These are phyloP conservation scores for Microtus richardsoni DNA, from an alignment of 2,113 vertebrate genomes.

Conservation along the genomic window DNA sequence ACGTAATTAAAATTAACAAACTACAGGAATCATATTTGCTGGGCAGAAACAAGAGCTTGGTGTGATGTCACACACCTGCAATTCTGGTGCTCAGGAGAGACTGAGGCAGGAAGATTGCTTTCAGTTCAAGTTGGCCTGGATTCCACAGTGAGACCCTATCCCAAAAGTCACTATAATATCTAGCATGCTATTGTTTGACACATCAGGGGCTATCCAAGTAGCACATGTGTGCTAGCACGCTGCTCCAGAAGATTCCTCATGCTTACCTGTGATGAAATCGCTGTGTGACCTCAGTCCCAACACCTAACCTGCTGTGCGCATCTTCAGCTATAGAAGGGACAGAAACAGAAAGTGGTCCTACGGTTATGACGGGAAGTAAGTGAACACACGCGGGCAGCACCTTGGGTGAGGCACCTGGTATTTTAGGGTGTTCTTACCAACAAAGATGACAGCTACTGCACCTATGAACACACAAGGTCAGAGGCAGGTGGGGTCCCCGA, in stretches of 20 bases:
- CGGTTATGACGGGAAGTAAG: background rate
- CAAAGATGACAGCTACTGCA: background rate
- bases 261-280: background rate
- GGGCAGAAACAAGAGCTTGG: background rate
- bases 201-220: background rate
- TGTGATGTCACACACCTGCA: background rate
- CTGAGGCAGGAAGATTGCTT: background rate
- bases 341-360: background rate
- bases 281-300: background rate
- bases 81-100: background rate
- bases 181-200: background rate
- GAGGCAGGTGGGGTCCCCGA: background rate
- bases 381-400: background rate
- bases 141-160: background rate
- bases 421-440: constrained; percentile 23
- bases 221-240: background rate
- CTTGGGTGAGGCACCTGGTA: background rate
- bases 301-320: background rate
- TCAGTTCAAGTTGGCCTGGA: background rate
- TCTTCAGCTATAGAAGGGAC: background rate
- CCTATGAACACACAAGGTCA: background rate
- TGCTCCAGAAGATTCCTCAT: background rate
- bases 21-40: too few species aligned
- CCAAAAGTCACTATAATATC: background rate
- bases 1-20: too few species aligned